Conservation (phyloP, 2,888 invertebrate genomes). For the Chloromyia formosa region DNA sequence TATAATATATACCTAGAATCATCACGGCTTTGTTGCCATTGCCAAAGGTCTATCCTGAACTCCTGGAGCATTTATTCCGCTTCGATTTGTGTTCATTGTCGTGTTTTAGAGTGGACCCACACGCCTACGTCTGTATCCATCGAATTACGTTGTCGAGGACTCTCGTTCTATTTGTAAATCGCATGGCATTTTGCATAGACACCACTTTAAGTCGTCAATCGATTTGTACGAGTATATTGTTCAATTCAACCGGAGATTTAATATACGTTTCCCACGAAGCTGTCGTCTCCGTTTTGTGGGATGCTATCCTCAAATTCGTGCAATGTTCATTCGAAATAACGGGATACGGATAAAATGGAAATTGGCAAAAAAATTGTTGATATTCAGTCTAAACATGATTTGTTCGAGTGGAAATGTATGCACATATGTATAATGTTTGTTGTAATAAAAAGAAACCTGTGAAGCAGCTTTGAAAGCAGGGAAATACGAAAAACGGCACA, state of each 20-base stretch:
- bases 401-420: slow-evolving; percentile 16
- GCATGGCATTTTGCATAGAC: neutral
- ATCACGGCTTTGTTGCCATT: no score
- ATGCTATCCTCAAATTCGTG: neutral
- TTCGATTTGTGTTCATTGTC: no score
- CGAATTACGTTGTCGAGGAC: no score
- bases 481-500: no score
- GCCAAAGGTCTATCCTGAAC: no score
- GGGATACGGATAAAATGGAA: slow-evolving; percentile 22
- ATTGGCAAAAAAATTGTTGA: slow-evolving; percentile 31
- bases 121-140: no score
- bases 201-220: neutral
- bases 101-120: no score
- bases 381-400: slow-evolving; percentile 23
- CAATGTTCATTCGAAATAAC: neutral
- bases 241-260: slow-evolving; percentile 1
- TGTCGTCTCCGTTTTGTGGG: neutral
- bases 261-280: slow-evolving; percentile 12
- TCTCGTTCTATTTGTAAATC: no score
- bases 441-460: neutral
- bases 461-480: no score
- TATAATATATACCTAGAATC: no score
- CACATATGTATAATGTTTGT: neutral
- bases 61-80: no score
- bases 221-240: neutral